Base-by-base conservation (phyloP, 1,140 invertebrate genomes). In the Philotrypesis tridentata region DNA sequence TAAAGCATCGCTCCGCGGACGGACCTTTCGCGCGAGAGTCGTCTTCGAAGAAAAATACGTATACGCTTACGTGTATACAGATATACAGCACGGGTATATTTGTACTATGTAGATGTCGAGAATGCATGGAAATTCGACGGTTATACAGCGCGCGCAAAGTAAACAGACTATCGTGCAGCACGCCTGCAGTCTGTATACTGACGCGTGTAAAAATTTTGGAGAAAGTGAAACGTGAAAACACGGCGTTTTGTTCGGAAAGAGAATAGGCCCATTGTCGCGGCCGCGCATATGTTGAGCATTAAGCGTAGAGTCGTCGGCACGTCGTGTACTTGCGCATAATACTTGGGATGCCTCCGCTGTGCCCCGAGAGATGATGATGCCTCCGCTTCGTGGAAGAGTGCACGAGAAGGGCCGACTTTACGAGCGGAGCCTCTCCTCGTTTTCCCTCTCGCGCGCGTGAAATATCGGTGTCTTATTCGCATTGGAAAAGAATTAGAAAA, bases 231-330 rank as follows among this genome's bases (percentile, higher is more conserved):
- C 25, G 67, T 31, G 40, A 40, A 25, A 43, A 61, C 25, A 12
- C 55, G 21, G 55, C 23, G 21, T 43, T 80, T 72, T 40, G 33
- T 37, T 21, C 21, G 29, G 48, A 48, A 31, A 55, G 29, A 73
- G 72, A 73, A 55, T n/a, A 40, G 79, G 31, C 11, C 8, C 79
- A 63, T 80, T 67, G 71, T 74, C 25, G n/a, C 17, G 7, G n/a
- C 7, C 17, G 5, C 21, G 70, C 70, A 72, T 23, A 48, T 72
- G 70, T 48, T 48, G 21, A 37, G 25, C 70, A 40, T 72, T 72
- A 72, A 29, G n/a, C 25, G 25, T 9, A n/a, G 14, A 31, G 25
- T 7, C 61, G 65, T 9, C 8, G 23, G 17, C 11, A 27, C 33
- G 9, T 37, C 3, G 33, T 37, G 4, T 37, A 5, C 3, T 33